Base-by-base conservation (phyloP, 2,797 vertebrate genomes). In the Buceros bicornis region DNA sequence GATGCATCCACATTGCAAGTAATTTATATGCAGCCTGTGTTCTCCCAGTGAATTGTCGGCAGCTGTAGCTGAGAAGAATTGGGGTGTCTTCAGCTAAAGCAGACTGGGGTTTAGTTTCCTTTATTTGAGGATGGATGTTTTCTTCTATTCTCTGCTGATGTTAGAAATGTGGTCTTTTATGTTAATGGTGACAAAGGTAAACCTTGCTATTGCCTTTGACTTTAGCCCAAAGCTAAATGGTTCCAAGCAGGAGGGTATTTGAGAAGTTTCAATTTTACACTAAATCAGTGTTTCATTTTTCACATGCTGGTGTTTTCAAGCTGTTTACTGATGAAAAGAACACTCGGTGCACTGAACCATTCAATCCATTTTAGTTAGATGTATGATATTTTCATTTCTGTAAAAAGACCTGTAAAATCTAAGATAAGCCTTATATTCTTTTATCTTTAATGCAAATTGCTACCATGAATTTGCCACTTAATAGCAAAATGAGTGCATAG, bases 231-330 rank as follows among this genome's bases (percentile, higher is more conserved):
- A 97, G 79, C 93, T 96, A 84, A 93, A 83, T 85, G 92, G 66
- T 95, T 90, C 93, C 35, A 93, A 93, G 60, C 26, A 94, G 71
- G 96, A 93, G 73, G 81, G 50, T 71, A 61, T 97, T 91, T 96
- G 80, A 94, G 65, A 95, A 16, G 62, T 95, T 97, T 97, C 95
- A 60, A 82, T 95, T 98, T 98, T 97, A 95, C 83, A 95, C 72
- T 91, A 97, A 95, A 97, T 96, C 90, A 61, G 67, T 90, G 70
- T 92, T 97, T 92, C 95, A 96, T 95, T 97, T 97, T 93, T 96
- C 93, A 96, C 84, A 89, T 86, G 56, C 79, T 97, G 79, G 76
- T 97, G 89, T 96, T 97, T 95, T 96, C 85, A 95, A 88, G 95
- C 66, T 95, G 93, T 96, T 97, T 96, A 97, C 87, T 64, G 35